Evolutionary conservation across 2,888 invertebrate genomes (phyloP).

Genomic region (Melitaea athalia): DNA sequence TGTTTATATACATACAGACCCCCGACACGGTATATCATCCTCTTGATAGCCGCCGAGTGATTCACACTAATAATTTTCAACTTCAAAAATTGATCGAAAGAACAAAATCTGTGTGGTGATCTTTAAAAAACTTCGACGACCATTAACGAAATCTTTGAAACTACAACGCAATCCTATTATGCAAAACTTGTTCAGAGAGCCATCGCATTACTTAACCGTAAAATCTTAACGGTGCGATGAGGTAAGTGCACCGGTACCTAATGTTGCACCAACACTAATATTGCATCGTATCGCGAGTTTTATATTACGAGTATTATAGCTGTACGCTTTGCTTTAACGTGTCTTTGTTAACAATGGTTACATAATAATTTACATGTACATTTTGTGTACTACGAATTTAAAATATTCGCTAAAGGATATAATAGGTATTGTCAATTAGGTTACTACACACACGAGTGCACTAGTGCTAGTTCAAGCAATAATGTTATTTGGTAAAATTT

Average conservation of each 20-base stretch:
- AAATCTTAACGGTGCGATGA: conserved; percentile 62
- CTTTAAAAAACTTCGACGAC: conserved; percentile 17
- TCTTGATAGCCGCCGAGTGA: no score
- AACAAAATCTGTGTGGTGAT: background rate
- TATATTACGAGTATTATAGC: conserved; percentile 70
- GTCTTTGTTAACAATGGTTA: conserved; percentile 42
- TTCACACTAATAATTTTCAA: no score
- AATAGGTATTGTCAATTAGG: no score
- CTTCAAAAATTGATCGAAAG: background rate
- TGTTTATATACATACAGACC: no score
- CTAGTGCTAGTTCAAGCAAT: background rate
- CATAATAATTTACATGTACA: conserved; percentile 20
- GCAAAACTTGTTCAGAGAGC: conserved; percentile 41
- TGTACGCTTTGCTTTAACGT: conserved; percentile 51
- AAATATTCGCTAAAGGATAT: no score
- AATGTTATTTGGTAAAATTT: background rate
- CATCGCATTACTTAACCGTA: conserved; percentile 45
- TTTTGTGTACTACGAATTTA: no score
- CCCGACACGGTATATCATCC: no score
- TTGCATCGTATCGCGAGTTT: conserved; percentile 61
- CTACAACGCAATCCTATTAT: conserved; percentile 39
- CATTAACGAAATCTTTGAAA: conserved; percentile 27
- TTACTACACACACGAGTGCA: no score
- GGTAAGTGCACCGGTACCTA: conserved; percentile 61
- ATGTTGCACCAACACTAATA: conserved; percentile 55